Base-by-base conservation (phyloP, 2,797 vertebrate genomes). In the Callimico goeldii region DNA sequence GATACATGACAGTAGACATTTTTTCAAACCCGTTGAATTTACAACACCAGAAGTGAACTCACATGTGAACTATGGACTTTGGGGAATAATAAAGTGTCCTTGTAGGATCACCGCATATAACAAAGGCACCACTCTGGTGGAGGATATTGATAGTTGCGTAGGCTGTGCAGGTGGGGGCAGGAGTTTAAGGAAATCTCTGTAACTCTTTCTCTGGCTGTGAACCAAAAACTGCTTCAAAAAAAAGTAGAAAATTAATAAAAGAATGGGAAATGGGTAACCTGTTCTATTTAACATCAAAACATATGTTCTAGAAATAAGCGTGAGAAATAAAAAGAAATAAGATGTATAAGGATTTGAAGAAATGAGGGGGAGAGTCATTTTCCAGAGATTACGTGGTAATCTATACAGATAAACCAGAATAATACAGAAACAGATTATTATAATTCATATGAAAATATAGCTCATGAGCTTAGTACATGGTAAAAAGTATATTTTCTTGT, bases 271-370 rank as follows among this genome's bases (percentile, higher is more conserved):
- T 6, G 3, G 15, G 30, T 30, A 43, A 24, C 9, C 22, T 48
- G 4, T 93, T 94, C 13, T 88, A 22, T 76, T 92, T 96, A 43
- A 86, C 28, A 72, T 19, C 58, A 4, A 86, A 93, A 83, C 13
- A 0, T 88, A 70, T 4, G 6, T 46, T 11, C 39, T 61, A 43
- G 30, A 17, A 20, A 73, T 7, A 2, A 83, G 9, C 70, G 1
- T 77, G 36, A 90, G 55, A 82, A 79, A 93, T 24, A 5, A 61
- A 57, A 89, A 86, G 52, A 73, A 85, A 50, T 41, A 39, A 46
- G 14, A 61, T 19, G 13, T 41, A n/a, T 2, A 57, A 72, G 1
- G 4, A 82, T 22, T 36, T 5, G 33, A 85, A 91, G 2, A 2
- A 4, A 77, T 20, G 2, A 5, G 2, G 8, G 26, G 43, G 0